Base-by-base conservation (phyloP, 2,797 vertebrate genomes). In the Ara ararauna region DNA sequence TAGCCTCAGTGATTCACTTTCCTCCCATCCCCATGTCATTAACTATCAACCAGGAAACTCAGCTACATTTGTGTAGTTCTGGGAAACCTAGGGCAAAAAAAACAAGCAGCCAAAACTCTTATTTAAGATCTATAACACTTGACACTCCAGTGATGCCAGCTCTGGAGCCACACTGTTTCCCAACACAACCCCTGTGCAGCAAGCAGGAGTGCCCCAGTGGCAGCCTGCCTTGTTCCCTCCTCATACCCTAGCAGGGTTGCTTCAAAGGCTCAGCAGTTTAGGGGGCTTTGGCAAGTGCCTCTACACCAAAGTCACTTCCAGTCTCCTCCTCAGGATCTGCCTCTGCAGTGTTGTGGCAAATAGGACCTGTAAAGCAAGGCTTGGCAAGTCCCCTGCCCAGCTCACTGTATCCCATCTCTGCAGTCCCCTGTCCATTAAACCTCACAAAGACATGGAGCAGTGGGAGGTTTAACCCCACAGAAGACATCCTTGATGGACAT, bases 141-240 rank as follows among this genome's bases (percentile, higher is more conserved):
- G 51, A 58, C 53, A n/a, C n/a, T 67, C 77, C 1, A 7, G 19
- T 29, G 68, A 54, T 2, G 14, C 13, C 64, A 78, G 27, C 7
- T 92, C 64, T 50, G 62, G 13, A 87, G 32, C 20, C 38, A 26
- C 0, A 0, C 4, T 30, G 17, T 5, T 74, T 24, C 66, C n/a
- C 1, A 4, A 7, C 2, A 10, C 6, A 26, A 21, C 2, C 4
- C 8, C 53, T 26, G 10, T 4, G 53, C 13, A 7, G 30, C 0
- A 2, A 81, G 58, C 26, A 60, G n/a, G 9, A 24, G 4, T 16
- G 3, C 5, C 34, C 29, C 11, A 30, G 40, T 9, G 29, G 36
- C 58, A 78, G 58, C 45, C 40, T 5, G 2, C 29, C 26, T 70
- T 17, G 9, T 9, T 24, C 11, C 21, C 3, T 91, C 36, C 48